Conservation (phyloP, 92 coral and sea anemone species). For the Phenganax marumi region DNA sequence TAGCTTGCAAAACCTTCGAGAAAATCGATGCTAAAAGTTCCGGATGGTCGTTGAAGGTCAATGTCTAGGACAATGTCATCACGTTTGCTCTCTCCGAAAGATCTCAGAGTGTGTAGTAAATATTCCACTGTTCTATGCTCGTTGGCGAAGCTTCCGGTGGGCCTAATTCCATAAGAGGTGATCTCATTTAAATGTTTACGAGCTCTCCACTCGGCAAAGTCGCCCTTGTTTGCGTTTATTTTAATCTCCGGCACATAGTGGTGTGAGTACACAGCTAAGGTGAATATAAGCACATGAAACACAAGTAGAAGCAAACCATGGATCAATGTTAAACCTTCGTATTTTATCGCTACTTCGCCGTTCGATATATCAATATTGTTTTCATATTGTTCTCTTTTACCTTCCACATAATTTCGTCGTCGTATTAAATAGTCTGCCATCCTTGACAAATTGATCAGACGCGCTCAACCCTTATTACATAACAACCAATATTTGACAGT, state of each 20-base stretch:
- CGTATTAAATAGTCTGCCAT: conserved; percentile 1
- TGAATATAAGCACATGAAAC: conserved; percentile 52
- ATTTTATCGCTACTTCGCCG: not conserved
- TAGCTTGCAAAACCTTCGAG: conserved; percentile 70
- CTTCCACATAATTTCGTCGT: not conserved
- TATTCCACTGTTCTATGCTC: conserved; percentile 85
- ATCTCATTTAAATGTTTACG: conserved; percentile 72
- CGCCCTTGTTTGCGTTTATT: conserved; percentile 54
- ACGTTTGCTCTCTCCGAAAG: conserved; percentile 59
- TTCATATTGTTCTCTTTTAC: not conserved
- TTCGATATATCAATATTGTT: not conserved
- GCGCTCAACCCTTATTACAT: conserved; percentile 2
- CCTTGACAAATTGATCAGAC: not conserved
- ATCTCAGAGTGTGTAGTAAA: conserved; percentile 58
- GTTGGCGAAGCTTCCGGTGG: conserved; percentile 91
- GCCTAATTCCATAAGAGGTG: conserved; percentile 81
- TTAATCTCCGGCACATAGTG: conserved; percentile 71
- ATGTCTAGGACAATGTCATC: conserved; percentile 71
- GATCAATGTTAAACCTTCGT: conserved; percentile 15
- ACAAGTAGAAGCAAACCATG: conserved; percentile 51
- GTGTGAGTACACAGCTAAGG: conserved; percentile 54
- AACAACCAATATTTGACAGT: not conserved
- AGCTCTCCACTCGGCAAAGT: conserved; percentile 89
- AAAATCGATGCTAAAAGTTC: conserved; percentile 69
- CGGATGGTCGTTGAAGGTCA: conserved; percentile 83